Conservation (phyloP, 2,797 vertebrate genomes). For the Rhabdomys pumilio region DNA sequence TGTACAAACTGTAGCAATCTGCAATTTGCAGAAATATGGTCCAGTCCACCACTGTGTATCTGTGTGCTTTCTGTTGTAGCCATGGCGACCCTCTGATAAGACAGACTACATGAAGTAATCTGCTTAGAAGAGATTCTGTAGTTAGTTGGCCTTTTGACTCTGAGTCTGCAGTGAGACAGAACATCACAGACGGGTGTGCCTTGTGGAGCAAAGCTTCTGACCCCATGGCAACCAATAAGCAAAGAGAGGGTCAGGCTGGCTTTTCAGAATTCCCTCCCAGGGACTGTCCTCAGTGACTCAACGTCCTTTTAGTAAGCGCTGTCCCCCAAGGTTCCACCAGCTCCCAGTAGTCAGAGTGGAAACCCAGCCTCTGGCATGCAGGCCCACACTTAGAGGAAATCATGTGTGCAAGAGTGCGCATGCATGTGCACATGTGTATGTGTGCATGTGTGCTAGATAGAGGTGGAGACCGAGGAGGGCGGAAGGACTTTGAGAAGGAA, state of each 20-base stretch:
- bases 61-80: neutral
- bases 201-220: neutral
- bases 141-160: neutral
- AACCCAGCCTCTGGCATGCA: neutral
- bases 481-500: neutral
- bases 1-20: neutral
- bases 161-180: neutral
- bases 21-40: neutral
- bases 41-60: neutral
- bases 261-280: neutral
- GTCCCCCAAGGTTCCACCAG: neutral
- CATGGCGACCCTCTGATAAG: too few relatives aligned
- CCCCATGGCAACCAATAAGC: neutral
- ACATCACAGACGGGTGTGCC: neutral
- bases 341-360: neutral
- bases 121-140: neutral
- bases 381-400: neutral
- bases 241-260: neutral
- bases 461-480: neutral
- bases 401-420: fast-evolving
- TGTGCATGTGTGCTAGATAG: neutral
- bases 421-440: neutral
- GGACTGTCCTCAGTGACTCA: neutral
- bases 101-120: neutral
- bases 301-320: neutral